phyloP scores from a whole-genome alignment of 2,888 invertebrate genomes.

The Papilio protenor region DNA sequence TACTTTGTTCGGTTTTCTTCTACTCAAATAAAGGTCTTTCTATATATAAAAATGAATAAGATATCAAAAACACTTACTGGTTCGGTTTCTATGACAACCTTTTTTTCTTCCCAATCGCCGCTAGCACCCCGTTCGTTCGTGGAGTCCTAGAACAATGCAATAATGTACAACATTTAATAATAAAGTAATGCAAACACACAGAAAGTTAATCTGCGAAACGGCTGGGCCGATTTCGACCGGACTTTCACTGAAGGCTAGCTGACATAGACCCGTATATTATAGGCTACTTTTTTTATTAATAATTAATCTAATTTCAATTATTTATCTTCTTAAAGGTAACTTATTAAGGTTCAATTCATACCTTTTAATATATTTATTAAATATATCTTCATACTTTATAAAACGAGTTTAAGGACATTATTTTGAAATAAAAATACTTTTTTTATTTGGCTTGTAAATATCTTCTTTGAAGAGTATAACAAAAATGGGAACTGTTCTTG shows the following conservation, averaged over 20 bases:
- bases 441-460: no score
- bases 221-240: no score
- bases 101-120: slow-evolving; percentile 72
- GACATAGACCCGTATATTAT: no score
- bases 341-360: neutral
- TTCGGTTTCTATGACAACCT: slow-evolving; percentile 53
- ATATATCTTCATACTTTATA: no score
- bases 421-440: no score
- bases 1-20: no score
- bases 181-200: neutral
- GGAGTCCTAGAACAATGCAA: slow-evolving; percentile 66
- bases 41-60: no score
- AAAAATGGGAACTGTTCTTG: neutral
- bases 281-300: neutral
- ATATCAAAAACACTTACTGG: neutral
- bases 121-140: slow-evolving; percentile 78
- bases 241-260: no score
- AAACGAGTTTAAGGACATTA: no score
- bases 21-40: no score
- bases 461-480: neutral
- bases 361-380: neutral
- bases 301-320: neutral
- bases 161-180: neutral
- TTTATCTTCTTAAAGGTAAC: neutral
- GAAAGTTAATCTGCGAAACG: neutral